Base-by-base conservation (phyloP, 2,888 invertebrate species). In the Erebia ligea region DNA sequence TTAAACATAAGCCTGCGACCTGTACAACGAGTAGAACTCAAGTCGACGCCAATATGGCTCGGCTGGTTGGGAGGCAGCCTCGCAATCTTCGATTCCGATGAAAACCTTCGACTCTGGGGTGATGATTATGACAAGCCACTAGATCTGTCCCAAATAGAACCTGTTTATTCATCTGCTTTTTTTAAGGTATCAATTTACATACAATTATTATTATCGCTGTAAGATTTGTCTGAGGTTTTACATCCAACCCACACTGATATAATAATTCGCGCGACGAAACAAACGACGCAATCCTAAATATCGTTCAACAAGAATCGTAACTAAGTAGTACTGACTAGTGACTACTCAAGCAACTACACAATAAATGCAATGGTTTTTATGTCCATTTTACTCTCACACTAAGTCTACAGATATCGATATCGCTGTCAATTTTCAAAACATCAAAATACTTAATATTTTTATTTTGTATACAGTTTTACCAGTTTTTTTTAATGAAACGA, bases 161-260 rank as follows among this genome's bases (percentile, higher is more conserved):
- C 98, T 56, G 97, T 98, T 0, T 98, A 98, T 82, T 96, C 97
- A 59, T 97, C 97, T 48, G 97, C 98, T 58, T 97, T 97, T 86
- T 97, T 97, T 83, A 97, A 97, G 92, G 98, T 92, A 74, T 45
- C 45, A 45, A 45, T 34, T 34, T 34, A 34, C 5, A 34, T 34
- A 34, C 34, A 34, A 34, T 34, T 34, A 25, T 25, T 25, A 25
- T 4, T 3, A 4, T 25, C 25, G 25, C 25, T 25, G 0, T 25
- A 25, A 3, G 25, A 3, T 25, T 25, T 25, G 25, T 3, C 2
- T 25, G 25, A 25, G 25, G 3, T 25, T 25, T 25, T 25, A 25
- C 25, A 25, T 25, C 25, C 25, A 2, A 25, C 25, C 25, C 6
- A 34, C 34, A 6, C 34, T 34, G 6, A 34, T 34, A 34, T 6